Conservation (phyloP, 2,113 vertebrate genomes). For the Sturnira hondurensis region DNA sequence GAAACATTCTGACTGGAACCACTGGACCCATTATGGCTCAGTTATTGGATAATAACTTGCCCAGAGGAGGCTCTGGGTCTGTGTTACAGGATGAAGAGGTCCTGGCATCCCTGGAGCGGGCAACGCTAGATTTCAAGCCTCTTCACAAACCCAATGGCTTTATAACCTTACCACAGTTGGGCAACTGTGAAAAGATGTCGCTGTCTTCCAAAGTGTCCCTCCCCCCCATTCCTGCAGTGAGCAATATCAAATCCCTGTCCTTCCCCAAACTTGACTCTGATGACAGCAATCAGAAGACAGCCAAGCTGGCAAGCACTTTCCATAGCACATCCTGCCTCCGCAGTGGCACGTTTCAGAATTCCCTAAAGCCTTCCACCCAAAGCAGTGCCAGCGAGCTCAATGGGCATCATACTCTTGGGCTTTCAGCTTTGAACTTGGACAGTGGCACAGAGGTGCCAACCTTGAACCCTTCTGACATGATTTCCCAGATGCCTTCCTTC, state of each 20-base stretch:
- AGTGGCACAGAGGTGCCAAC: conserved; percentile 74
- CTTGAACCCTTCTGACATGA: conserved; percentile 59
- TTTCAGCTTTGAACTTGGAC: conserved; percentile 78
- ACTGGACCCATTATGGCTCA: conserved; percentile 80
- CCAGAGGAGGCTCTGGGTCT: conserved; percentile 74
- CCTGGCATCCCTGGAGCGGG: conserved; percentile 81
- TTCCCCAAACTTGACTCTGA: conserved; percentile 96
- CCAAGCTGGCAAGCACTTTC: conserved; percentile 79
- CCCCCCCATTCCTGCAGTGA: conserved; percentile 82
- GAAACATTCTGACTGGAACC: conserved; percentile 88
- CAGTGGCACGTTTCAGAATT: conserved; percentile 83
- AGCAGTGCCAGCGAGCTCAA: conserved; percentile 82
- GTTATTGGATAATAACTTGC: conserved; percentile 79
- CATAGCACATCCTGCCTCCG: conserved; percentile 84
- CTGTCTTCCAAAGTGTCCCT: conserved; percentile 88
- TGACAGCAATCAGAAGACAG: conserved; percentile 82
- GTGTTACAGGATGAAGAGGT: conserved; percentile 81
- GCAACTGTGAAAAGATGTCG: conserved; percentile 86
- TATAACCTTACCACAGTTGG: conserved; percentile 90
- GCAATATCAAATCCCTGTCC: conserved; percentile 96
- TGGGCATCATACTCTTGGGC: conserved; percentile 77
- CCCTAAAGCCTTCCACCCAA: conserved; percentile 79
- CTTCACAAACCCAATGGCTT: conserved; percentile 95
- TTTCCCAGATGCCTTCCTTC: conserved; percentile 77
- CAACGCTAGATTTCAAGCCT: conserved; percentile 82